A percentile compares a stretch with the other conserved stretches of the same genome.
Evolutionary conservation across 2,888 invertebrate species (phyloP).

Genomic region (Blastobasis lacticolella): DNA sequence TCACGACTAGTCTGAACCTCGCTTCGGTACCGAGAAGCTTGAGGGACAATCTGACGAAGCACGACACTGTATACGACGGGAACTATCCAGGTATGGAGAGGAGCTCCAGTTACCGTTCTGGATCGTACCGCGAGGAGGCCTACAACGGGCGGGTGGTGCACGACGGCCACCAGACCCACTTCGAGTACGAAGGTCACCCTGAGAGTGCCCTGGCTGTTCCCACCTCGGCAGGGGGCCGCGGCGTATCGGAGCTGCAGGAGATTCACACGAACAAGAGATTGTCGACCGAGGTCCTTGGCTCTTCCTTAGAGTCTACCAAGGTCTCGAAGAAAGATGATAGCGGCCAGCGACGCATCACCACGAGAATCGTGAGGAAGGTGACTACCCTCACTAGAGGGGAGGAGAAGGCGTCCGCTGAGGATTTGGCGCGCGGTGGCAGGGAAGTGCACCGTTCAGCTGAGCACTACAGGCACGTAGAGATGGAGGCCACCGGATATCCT

Average conservation of each 20-base stretch:
- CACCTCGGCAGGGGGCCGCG: conserved; percentile 54
- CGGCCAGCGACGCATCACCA: conserved; percentile 88
- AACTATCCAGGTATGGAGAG: conserved; percentile 64
- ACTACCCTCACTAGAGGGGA: conserved; percentile 91
- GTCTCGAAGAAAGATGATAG: conserved; percentile 85
- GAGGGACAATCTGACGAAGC: conserved; percentile 68
- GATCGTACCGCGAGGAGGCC: conserved; percentile 56
- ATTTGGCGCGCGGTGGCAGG: conserved; percentile 76
- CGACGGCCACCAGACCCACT: conserved; percentile 68
- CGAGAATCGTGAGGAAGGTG: conserved; percentile 89
- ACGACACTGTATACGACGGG: conserved; percentile 65
- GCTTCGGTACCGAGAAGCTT: conserved; percentile 71
- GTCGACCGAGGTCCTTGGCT: conserved; percentile 89
- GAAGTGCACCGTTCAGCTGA: conserved; percentile 74
- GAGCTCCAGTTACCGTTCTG: conserved; percentile 52
- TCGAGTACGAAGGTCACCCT: conserved; percentile 55
- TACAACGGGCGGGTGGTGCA: conserved; percentile 64
- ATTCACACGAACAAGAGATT: conserved; percentile 87
- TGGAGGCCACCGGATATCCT: conserved; percentile 72
- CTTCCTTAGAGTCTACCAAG: conserved; percentile 88
- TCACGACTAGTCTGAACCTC: conserved; percentile 76
- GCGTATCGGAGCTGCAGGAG: conserved; percentile 78
- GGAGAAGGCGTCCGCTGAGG: conserved; percentile 83
- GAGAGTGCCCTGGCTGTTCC: conserved; percentile 61
- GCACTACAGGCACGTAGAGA: conserved; percentile 73